Conservation (phyloP, 2,888 invertebrate genomes). For the Hemithea aestivaria region DNA sequence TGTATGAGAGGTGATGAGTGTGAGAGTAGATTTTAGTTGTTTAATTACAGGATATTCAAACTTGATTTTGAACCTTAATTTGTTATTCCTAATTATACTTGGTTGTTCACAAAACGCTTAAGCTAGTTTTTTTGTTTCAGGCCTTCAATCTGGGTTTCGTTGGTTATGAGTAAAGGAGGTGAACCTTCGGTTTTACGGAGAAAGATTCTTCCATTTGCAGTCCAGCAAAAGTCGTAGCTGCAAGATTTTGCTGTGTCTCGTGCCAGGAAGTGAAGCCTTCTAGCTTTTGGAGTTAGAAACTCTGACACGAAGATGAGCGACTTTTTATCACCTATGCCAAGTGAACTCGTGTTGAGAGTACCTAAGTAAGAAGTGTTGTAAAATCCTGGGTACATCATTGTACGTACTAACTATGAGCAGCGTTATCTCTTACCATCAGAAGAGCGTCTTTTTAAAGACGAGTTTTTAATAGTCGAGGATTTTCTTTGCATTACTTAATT, state of each 20-base stretch:
- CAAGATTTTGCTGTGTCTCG: background rate
- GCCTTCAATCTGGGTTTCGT: background rate
- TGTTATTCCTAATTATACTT: background rate
- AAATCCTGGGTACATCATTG: too few species aligned
- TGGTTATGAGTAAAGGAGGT: background rate
- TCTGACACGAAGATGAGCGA: background rate
- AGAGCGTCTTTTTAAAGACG: too few species aligned
- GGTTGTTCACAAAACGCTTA: too few species aligned
- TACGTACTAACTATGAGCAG: too few species aligned
- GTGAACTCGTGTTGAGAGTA: background rate
- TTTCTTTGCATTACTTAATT: too few species aligned
- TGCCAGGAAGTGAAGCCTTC: background rate
- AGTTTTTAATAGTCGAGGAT: too few species aligned
- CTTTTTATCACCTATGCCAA: background rate
- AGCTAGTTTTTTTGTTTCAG: constrained; percentile 1
- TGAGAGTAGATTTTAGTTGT: too few species aligned
- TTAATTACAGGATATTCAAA: background rate
- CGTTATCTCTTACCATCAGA: too few species aligned
- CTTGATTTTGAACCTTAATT: background rate
- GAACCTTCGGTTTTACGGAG: background rate
- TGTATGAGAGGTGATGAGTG: too few species aligned
- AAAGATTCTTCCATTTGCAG: background rate
- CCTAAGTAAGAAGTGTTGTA: too few species aligned
- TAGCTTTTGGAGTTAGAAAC: constrained; percentile 2
- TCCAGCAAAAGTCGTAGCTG: background rate